These are phyloP conservation scores for Thysanoteuthis rhombus DNA, from an alignment of 2,888 invertebrate genomes.

Conservation along the genomic window DNA sequence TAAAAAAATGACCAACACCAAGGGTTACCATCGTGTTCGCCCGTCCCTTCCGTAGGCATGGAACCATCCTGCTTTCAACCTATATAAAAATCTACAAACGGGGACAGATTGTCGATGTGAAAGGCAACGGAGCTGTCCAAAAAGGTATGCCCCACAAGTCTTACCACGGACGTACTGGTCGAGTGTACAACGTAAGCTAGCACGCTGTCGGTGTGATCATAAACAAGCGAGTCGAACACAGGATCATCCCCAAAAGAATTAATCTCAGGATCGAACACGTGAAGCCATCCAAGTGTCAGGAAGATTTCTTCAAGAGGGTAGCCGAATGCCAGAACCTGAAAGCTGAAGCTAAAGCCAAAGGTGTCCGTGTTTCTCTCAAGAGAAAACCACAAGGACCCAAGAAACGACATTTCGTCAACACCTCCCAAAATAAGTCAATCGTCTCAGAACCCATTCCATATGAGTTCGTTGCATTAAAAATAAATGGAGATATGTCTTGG, in stretches of 20 bases:
- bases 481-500: no score
- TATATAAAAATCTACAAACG: constrained; percentile 98
- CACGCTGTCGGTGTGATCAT: constrained; percentile 98
- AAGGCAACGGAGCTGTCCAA: constrained; percentile 98
- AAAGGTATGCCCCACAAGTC: constrained; percentile 99
- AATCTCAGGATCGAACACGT: constrained; percentile 98
- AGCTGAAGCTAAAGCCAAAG: constrained; percentile 85
- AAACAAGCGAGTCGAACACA: constrained; percentile 92
- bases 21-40: constrained; percentile 97
- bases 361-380: constrained; percentile 70
- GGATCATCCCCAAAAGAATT: constrained; percentile 90
- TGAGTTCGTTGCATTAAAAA: constrained; percentile 97
- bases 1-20: constrained; percentile 33
- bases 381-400: constrained; percentile 86
- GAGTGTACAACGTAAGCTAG: constrained; percentile 96
- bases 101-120: constrained; percentile 98
- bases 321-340: constrained; percentile 89
- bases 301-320: constrained; percentile 93
- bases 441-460: constrained; percentile 93
- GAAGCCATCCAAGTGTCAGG: constrained; percentile 95
- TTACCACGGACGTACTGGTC: constrained; percentile 98
- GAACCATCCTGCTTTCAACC: constrained; percentile 93
- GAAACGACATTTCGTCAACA: constrained; percentile 86
- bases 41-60: constrained; percentile 92
- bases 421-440: constrained; percentile 80